Evolutionary conservation across 2,113 vertebrate species (phyloP).

Genomic region (Trichechus manatus): DNA sequence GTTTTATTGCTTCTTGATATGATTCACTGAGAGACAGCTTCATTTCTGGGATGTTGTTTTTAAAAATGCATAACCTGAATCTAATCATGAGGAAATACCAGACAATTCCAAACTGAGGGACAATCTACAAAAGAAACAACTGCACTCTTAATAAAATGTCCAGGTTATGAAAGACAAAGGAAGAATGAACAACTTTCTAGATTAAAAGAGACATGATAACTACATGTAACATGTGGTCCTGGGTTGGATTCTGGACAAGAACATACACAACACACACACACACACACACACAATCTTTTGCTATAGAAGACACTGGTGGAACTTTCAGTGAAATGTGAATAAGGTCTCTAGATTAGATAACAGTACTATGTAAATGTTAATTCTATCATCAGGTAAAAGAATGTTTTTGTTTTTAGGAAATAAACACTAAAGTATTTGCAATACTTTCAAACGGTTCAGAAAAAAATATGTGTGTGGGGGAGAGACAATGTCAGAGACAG

Average conservation of each 20-base stretch:
- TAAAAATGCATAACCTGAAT: slow-evolving; percentile 10
- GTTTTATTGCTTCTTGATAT: neutral
- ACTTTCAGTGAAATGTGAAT: neutral
- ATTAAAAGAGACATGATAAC: neutral
- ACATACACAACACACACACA: neutral
- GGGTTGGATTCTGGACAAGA: neutral
- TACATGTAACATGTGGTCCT: neutral
- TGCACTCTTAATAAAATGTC: neutral
- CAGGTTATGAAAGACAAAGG: slow-evolving; percentile 15
- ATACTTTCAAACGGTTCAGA: slow-evolving; percentile 41
- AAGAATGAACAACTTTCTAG: neutral
- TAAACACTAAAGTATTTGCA: slow-evolving; percentile 42
- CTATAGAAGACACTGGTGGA: slow-evolving; percentile 11
- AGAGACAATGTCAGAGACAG: neutral
- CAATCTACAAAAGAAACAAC: slow-evolving; percentile 1
- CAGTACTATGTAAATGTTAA: neutral
- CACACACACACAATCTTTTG: neutral
- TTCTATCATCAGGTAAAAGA: neutral
- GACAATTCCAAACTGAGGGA: neutral
- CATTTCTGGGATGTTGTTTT: neutral
- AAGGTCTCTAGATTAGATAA: neutral
- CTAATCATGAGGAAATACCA: neutral
- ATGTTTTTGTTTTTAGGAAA: slow-evolving; percentile 1
- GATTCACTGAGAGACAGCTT: neutral
- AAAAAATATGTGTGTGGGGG: neutral